These are phyloP conservation scores for Aptenodytes forsteri DNA, from an alignment of 2,113 vertebrate species.

Conservation along the genomic window DNA sequence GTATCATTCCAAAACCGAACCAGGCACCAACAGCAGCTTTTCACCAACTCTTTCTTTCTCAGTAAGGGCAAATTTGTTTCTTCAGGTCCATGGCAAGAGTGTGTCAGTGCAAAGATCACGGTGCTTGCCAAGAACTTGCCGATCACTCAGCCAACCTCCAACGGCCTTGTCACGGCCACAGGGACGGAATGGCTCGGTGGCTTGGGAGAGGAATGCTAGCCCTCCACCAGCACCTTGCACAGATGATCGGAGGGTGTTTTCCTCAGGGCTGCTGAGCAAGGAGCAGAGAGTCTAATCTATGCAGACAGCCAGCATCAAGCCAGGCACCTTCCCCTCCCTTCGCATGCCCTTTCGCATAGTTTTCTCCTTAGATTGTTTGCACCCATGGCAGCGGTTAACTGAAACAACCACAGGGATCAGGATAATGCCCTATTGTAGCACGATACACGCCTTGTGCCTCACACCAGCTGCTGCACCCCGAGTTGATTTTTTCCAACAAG, in stretches of 20 bases:
- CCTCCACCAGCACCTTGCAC: background rate
- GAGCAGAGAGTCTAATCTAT: fast-evolving
- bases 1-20: background rate
- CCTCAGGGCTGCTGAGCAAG: background rate
- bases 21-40: background rate
- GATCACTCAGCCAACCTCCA: fast-evolving
- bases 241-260: background rate
- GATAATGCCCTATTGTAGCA: fast-evolving
- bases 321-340: background rate
- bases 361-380: background rate
- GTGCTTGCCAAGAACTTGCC: background rate
- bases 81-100: background rate
- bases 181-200: background rate
- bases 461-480: background rate
- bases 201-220: background rate
- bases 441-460: background rate
- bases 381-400: too few relatives aligned
- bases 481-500: background rate
- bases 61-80: background rate
- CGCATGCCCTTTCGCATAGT: too few relatives aligned
- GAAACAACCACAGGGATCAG: background rate
- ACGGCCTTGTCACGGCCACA: fast-evolving
- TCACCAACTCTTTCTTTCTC: background rate
- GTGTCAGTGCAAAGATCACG: background rate
- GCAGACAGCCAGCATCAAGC: too few relatives aligned